Conservation (phyloP, 2,888 invertebrate species). For the Sarcophaga carnaria region DNA sequence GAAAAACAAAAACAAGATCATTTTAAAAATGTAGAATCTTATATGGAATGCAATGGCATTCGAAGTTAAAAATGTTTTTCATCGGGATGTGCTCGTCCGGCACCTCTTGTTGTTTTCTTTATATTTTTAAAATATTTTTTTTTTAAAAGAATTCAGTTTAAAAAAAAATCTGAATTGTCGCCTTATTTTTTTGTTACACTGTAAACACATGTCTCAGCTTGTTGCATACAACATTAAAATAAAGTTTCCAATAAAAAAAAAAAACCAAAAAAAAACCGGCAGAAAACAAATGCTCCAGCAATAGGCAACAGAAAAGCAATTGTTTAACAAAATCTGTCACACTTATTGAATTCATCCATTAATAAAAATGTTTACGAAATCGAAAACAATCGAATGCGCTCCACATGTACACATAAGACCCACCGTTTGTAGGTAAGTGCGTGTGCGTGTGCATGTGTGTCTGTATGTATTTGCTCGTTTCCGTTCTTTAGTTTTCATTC, state of each 20-base stretch:
- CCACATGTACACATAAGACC: not conserved
- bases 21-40: too few relatives aligned
- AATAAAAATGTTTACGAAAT: conserved; percentile 48
- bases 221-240: conserved; percentile 13
- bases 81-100: too few relatives aligned
- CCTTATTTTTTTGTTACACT: not conserved
- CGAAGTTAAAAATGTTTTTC: too few relatives aligned
- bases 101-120: too few relatives aligned
- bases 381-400: conserved; percentile 27
- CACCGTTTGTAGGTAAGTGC: not conserved
- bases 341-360: conserved; percentile 43
- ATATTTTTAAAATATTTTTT: too few relatives aligned
- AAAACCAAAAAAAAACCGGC: not conserved
- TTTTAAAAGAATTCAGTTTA: too few relatives aligned
- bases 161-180: not conserved
- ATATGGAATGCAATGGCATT: too few relatives aligned
- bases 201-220: conserved; percentile 10
- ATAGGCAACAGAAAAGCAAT: conserved; percentile 17
- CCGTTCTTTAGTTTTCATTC: conserved; percentile 53
- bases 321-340: conserved; percentile 56
- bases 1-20: too few relatives aligned
- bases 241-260: not conserved
- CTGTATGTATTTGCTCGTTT: conserved; percentile 25
- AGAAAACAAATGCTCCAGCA: too few relatives aligned
- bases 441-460: conserved; percentile 2